Percentiles rank a stretch among this genome's conserved stretches.
Evolutionary conservation across 1,140 invertebrate genomes (phyloP).

Genomic region (Zaprionus tsacasi): DNA sequence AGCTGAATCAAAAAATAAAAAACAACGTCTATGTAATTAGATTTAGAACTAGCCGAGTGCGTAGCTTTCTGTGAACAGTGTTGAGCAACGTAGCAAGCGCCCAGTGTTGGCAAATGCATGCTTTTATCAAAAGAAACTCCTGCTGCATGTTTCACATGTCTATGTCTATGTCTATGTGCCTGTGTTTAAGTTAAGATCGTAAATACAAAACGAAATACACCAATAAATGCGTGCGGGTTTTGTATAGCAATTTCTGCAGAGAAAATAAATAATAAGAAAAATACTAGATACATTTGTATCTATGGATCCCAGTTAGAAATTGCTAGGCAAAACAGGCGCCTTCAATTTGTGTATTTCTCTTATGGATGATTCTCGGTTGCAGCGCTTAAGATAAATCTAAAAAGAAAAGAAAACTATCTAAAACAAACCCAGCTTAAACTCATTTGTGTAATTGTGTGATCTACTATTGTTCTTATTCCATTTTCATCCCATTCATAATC

Average conservation of each 20-base stretch:
- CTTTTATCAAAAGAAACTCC: conserved; percentile 40
- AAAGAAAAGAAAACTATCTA: background rate
- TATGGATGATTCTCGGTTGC: conserved; percentile 59
- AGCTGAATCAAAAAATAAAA: conserved; percentile 1
- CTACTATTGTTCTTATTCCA: conserved; percentile 70
- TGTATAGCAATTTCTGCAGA: conserved; percentile 57
- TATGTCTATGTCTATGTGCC: conserved; percentile 50
- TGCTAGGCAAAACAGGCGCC: conserved; percentile 59
- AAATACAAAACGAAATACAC: conserved; percentile 51
- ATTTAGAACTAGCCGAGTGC: conserved; percentile 57
- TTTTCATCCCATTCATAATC: conserved; percentile 37
- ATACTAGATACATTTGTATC: background rate
- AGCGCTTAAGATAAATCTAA: conserved; percentile 72
- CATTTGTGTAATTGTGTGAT: conserved; percentile 58
- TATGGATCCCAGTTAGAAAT: conserved; percentile 34
- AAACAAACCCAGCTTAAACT: conserved; percentile 50
- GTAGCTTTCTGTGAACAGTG: conserved; percentile 69
- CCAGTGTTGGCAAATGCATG: conserved; percentile 63
- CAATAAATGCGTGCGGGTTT: conserved; percentile 68
- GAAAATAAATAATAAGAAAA: background rate
- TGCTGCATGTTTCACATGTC: conserved; percentile 62
- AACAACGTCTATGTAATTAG: conserved; percentile 45
- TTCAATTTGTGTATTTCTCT: conserved; percentile 71
- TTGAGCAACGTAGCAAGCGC: conserved; percentile 43
- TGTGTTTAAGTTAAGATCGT: conserved; percentile 52